Base-by-base conservation (phyloP, 2,797 vertebrate genomes). In the Sphenopsis melanotis region DNA sequence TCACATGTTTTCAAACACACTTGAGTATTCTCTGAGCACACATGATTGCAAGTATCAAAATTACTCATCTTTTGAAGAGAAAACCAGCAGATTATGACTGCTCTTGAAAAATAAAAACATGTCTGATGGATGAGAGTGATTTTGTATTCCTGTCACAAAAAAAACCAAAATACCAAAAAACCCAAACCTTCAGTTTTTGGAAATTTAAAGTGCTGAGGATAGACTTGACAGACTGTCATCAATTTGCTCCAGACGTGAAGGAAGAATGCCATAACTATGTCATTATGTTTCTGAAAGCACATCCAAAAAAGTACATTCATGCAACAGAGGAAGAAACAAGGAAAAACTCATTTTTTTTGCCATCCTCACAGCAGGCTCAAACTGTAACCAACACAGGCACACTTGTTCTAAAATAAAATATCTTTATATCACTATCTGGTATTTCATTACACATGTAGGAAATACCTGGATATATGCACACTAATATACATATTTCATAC, bases 211-310 rank as follows among this genome's bases (percentile, higher is more conserved):
- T 39, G 46, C 47, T 65, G 56, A 86, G 52, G 17, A 39, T 36
- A 86, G 59, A 84, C 77, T 86, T 94, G 55, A 55, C 80, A 93
- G 80, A 90, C 88, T 88, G 70, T 65, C 71, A 60, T 60, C 39
- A 59, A 3, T 61, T 85, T 65, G 55, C 70, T 91, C n/a, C 70
- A 84, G 63, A 84, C 36, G 5, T 15, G 39, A 88, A 76, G 74
- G 63, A 80, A 55, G 4, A 47, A 32, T 55, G 68, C 34, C 41
- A 22, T 68, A 90, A 87, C 39, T 76, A 29, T 63, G 37, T 36
- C 64, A 41, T 78, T 49, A 41, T 39, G 39, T 57, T 80, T 76
- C 70, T 85, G 70, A 69, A 89, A 80, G 46, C 22, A 30, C 8
- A 79, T 26, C 24, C 49, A 87, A 49, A 90, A 50, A 84, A 69